A percentile compares a stretch with the other conserved stretches of the same genome.
Conservation (phyloP, 1,140 invertebrate genomes). For the Lanistes nyassanus region DNA sequence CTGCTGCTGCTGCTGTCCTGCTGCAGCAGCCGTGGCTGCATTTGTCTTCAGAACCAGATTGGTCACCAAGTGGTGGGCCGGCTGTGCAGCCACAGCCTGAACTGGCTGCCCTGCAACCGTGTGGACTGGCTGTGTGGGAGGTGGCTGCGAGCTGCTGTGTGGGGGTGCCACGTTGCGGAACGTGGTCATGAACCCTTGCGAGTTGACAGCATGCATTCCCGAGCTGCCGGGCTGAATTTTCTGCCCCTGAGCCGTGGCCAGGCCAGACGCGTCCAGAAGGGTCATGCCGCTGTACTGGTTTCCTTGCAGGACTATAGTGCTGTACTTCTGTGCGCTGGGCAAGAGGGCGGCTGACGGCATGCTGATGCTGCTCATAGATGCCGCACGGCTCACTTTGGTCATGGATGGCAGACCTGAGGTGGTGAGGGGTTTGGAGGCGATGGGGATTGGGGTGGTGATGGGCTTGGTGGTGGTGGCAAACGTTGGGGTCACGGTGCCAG, state of each 20-base stretch:
- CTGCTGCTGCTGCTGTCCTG: neutral
- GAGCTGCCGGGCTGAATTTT: neutral
- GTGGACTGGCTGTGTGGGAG: neutral
- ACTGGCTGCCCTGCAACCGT: conserved; percentile 13
- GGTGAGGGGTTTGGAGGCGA: conserved; percentile 71
- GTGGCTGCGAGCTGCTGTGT: neutral
- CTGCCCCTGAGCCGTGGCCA: neutral
- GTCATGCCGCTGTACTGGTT: conserved; percentile 36
- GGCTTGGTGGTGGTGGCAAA: conserved; percentile 58
- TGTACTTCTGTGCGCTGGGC: conserved; percentile 32
- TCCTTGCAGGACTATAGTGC: conserved; percentile 30
- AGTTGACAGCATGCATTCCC: conserved; percentile 15
- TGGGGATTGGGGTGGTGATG: conserved; percentile 57
- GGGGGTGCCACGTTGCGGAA: conserved; percentile 25
- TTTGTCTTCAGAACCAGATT: conserved; percentile 22
- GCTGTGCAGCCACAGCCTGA: conserved; percentile 18
- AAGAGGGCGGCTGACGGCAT: conserved; percentile 40
- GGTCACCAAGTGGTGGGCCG: conserved; percentile 25
- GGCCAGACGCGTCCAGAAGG: conserved; percentile 36
- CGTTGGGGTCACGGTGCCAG: conserved; percentile 40
- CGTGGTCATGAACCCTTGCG: conserved; percentile 33
- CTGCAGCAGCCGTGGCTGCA: neutral
- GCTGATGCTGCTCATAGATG: conserved; percentile 36
- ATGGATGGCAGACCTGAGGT: conserved; percentile 19
- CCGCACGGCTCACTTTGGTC: conserved; percentile 20